A percentile compares a stretch with the other conserved stretches of the same genome.
Conservation (phyloP, 2,888 invertebrate species). For the Tryphoninae sp. region DNA sequence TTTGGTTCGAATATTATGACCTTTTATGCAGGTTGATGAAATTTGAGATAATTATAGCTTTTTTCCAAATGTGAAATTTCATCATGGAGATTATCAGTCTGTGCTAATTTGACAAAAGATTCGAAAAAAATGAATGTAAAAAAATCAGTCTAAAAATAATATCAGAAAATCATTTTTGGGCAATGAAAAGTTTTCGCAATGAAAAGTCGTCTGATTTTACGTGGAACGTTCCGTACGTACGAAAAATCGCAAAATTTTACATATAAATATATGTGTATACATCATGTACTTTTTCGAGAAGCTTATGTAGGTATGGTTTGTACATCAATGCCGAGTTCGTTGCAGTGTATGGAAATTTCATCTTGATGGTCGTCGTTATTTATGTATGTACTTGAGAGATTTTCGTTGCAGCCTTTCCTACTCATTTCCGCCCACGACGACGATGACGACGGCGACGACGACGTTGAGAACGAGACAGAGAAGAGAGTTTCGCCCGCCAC, state of each 20-base stretch:
- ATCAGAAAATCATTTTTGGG: background rate
- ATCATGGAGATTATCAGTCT: background rate
- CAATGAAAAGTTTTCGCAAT: background rate
- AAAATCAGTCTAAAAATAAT: background rate
- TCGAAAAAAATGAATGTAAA: background rate
- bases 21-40: background rate
- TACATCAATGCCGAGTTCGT: constrained; percentile 4
- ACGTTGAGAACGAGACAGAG: background rate
- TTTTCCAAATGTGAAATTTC: background rate
- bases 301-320: background rate
- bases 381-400: constrained; percentile 31
- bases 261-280: background rate
- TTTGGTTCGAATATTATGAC: too few species aligned
- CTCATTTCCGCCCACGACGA: constrained; percentile 19
- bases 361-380: constrained; percentile 39
- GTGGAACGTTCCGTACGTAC: background rate
- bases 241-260: background rate
- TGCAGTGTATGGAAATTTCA: constrained; percentile 15
- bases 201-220: background rate
- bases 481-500: constrained; percentile 7
- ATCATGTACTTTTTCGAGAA: background rate
- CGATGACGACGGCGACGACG: constrained; percentile 3
- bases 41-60: background rate
- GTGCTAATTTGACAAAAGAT: background rate
- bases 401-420: constrained; percentile 22